A percentile compares a stretch with the other conserved stretches of the same genome.
phyloP scores from a whole-genome alignment of 2,113 vertebrate species.

The Cyprinodon brontotheroides region DNA sequence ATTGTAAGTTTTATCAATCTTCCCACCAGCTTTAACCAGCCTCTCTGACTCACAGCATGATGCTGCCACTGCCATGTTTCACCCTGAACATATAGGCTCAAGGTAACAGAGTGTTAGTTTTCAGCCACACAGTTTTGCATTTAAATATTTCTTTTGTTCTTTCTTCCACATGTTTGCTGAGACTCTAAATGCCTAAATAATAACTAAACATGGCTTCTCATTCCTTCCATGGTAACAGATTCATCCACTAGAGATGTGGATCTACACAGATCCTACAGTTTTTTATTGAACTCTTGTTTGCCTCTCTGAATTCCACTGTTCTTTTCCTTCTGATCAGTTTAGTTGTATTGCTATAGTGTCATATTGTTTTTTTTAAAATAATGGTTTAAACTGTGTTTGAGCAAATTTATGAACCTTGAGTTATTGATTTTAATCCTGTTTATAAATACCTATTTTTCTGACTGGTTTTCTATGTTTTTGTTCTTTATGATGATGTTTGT shows the following conservation, averaged over 20 bases:
- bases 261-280: background rate
- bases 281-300: background rate
- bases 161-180: too few relatives aligned
- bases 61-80: too few relatives aligned
- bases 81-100: too few relatives aligned
- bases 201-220: background rate
- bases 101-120: too few relatives aligned
- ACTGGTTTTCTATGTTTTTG: background rate
- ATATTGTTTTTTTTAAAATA: background rate
- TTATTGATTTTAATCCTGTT: background rate
- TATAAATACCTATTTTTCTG: background rate
- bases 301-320: background rate
- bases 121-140: too few relatives aligned
- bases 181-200: too few relatives aligned
- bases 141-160: too few relatives aligned
- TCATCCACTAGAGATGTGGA: background rate
- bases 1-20: too few relatives aligned
- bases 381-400: background rate
- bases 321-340: background rate
- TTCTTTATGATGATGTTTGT: background rate
- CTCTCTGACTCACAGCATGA: too few relatives aligned
- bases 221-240: background rate
- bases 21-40: too few relatives aligned
- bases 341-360: background rate
- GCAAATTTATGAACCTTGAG: background rate